phyloP scores from a whole-genome alignment of 37 sponge, comb jelly and placozoan genomes.

The Cladorhizidae sp. region DNA sequence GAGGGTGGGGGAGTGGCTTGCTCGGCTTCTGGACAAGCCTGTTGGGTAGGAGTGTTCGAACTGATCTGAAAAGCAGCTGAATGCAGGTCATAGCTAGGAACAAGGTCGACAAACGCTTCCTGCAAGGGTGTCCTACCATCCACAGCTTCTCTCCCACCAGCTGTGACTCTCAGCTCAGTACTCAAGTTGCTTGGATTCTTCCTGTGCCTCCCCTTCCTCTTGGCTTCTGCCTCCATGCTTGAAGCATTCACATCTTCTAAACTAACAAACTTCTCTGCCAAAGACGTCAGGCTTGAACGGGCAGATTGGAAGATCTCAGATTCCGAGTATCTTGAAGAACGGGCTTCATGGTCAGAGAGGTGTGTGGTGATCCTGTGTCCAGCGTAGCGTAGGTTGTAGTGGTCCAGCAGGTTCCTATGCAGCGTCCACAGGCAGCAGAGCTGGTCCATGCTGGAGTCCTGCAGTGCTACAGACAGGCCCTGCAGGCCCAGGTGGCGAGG shows the following conservation, averaged over 20 bases:
- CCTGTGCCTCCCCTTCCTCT: neutral
- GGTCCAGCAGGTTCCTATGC: slow-evolving; percentile 29
- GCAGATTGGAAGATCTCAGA: slow-evolving; percentile 34
- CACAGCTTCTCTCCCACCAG: neutral
- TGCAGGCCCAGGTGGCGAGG: slow-evolving; percentile 8
- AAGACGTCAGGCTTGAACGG: slow-evolving; percentile 24
- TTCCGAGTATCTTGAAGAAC: neutral
- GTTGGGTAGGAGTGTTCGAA: neutral
- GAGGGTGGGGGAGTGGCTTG: neutral
- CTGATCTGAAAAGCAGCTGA: neutral
- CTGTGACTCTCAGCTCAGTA: neutral
- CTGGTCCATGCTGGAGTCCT: neutral
- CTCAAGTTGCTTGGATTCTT: slow-evolving; percentile 27
- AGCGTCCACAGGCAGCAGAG: slow-evolving; percentile 1
- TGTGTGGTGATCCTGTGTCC: neutral
- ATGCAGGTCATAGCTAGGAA: neutral
- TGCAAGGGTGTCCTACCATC: neutral
- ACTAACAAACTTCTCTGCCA: slow-evolving; percentile 23
- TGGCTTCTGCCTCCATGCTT: neutral
- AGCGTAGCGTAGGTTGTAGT: slow-evolving; percentile 11
- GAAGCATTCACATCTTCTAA: slow-evolving; percentile 2
- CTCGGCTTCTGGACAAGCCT: neutral
- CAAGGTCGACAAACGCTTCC: neutral
- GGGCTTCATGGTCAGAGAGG: neutral
- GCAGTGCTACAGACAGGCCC: slow-evolving; percentile 13